phyloP scores from a whole-genome alignment of 2,797 vertebrate species.

The Cygnus olor region DNA sequence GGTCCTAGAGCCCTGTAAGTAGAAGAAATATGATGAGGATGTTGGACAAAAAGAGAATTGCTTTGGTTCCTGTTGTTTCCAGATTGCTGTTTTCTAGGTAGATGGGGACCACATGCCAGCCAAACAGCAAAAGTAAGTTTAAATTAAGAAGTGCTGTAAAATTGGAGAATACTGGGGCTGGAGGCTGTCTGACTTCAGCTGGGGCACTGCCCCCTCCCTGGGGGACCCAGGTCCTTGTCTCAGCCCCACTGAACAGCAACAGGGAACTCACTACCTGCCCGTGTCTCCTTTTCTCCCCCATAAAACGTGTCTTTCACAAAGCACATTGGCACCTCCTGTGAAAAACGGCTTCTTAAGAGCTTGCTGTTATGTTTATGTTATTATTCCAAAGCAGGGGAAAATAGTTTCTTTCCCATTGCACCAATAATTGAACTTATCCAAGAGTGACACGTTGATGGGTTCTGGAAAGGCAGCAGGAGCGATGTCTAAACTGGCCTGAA shows the following conservation, averaged over 20 bases:
- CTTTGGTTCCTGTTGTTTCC: background rate
- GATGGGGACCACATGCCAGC: background rate
- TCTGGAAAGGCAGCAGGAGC: background rate
- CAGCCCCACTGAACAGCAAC: background rate
- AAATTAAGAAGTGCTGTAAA: background rate
- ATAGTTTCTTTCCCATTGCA: background rate
- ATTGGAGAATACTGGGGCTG: background rate
- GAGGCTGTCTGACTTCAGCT: background rate
- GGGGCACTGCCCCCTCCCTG: background rate
- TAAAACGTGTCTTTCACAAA: background rate
- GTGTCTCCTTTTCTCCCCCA: background rate
- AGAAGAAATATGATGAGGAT: background rate
- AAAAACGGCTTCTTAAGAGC: background rate
- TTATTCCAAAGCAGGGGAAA: background rate
- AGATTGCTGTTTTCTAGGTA: background rate
- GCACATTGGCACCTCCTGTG: background rate
- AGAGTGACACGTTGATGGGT: background rate
- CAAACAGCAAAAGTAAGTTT: background rate
- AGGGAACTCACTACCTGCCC: background rate
- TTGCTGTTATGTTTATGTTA: background rate
- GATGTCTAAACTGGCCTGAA: constrained; percentile 5
- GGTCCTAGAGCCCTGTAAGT: background rate
- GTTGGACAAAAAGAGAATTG: background rate
- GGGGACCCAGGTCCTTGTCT: background rate
- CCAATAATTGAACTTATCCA: background rate